Evolutionary conservation across 2,888 invertebrate species (phyloP), one percentile per base, ranked within the genome.

Genomic region (Scaptomyza cyrtandrae): DNA sequence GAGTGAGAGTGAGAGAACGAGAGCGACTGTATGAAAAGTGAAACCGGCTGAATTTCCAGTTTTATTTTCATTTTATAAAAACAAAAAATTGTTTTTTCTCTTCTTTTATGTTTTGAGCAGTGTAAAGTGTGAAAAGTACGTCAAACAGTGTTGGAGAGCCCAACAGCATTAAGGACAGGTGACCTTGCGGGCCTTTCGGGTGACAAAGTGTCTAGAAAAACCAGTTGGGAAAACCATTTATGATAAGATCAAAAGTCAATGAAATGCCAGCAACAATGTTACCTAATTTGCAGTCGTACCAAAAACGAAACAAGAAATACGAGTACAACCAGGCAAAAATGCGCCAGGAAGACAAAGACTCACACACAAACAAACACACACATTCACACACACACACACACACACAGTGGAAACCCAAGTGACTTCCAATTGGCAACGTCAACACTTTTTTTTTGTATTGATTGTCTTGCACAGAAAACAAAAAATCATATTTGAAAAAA

Each of bases 181-280:
- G 83, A 77, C 84, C 84, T 78, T 80, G 83, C 68, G 48, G 63
- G 48, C 55, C 53, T 24, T 44, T 56, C 49, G 14, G 58, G 29
- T 46, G 60, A 59, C 50, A 54, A 46, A 41, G 55, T 14, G 39
- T 50, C 39, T 16, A 6, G 3, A 10, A 41, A 66, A 82, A 88
- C 82, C 82, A 67, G 81, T 86, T 80, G 65, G 63, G 31, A 72
- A 86, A 78, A 45, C 77, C 55, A 66, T 67, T 70, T 75, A 68
- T 75, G 84, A 73, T 84, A 81, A 83, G 84, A 83, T 72, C 81
- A 81, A 81, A 83, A 83, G 84, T 83, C 80, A 84, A 78, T 79
- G 74, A 79, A 83, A 71, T 80, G 78, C 76, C 83, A 82, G 2
- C 83, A 82, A 46, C 66, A 61, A 70, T 88, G 77, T 83, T 83